Evolutionary conservation across 2,113 vertebrate genomes (phyloP).

Genomic region (Eretmochelys imbricata): DNA sequence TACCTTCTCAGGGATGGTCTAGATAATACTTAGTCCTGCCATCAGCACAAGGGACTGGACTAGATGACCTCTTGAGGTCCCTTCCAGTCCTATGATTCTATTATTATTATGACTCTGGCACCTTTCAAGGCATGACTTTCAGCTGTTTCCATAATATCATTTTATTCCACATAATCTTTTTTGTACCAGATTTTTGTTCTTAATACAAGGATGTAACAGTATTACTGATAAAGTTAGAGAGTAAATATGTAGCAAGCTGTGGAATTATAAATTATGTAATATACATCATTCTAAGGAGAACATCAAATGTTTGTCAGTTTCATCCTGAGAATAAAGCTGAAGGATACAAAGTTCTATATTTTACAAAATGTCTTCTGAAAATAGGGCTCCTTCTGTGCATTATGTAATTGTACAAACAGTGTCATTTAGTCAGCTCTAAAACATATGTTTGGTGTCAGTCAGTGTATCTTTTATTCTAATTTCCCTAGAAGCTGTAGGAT

Average conservation of each 20-base stretch:
- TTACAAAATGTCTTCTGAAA: background rate
- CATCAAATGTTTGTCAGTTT: background rate
- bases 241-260: background rate
- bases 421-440: background rate
- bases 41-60: no score
- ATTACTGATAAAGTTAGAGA: background rate
- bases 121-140: background rate
- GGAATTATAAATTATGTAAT: background rate
- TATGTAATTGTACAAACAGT: background rate
- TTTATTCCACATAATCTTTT: background rate
- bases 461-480: background rate
- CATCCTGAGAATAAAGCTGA: background rate
- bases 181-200: accelerated
- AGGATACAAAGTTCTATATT: background rate
- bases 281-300: background rate
- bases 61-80: no score
- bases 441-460: background rate
- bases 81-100: background rate
- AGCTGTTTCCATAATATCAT: background rate
- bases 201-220: background rate
- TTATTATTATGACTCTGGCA: background rate
- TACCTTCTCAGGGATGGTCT: no score
- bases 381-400: background rate
- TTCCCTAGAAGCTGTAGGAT: background rate
- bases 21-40: no score